Conservation (phyloP, 2,113 vertebrate species). For the Hippopotamus amphibius region DNA sequence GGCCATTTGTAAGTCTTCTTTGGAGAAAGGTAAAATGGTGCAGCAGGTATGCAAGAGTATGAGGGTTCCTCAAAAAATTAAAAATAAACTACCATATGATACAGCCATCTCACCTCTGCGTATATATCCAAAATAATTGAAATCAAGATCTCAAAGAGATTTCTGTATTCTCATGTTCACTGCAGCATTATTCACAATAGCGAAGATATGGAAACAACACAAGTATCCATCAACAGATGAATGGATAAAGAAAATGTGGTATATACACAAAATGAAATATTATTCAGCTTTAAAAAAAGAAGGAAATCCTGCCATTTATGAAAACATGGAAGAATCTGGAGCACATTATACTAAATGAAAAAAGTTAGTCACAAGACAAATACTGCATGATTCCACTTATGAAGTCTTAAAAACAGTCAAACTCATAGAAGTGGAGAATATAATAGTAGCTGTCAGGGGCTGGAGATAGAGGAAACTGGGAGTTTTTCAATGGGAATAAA, state of each 20-base stretch:
- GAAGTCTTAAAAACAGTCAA: background rate
- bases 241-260: background rate
- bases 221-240: slow-evolving; percentile 6
- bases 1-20: background rate
- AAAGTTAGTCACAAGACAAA: background rate
- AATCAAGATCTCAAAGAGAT: background rate
- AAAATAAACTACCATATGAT: background rate
- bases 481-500: background rate
- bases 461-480: background rate
- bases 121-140: background rate
- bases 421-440: background rate
- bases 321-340: background rate
- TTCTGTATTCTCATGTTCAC: background rate
- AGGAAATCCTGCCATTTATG: background rate
- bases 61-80: background rate
- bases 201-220: background rate
- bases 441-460: background rate
- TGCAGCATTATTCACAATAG: background rate
- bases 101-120: background rate
- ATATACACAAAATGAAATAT: background rate
- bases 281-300: background rate
- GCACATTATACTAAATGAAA: background rate
- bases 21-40: background rate
- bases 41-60: background rate
- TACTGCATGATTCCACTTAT: background rate